Percentiles rank a stretch among this genome's conserved stretches.
These are phyloP conservation scores for Nymphicus hollandicus DNA, from an alignment of 2,113 vertebrate species.

Conservation along the genomic window DNA sequence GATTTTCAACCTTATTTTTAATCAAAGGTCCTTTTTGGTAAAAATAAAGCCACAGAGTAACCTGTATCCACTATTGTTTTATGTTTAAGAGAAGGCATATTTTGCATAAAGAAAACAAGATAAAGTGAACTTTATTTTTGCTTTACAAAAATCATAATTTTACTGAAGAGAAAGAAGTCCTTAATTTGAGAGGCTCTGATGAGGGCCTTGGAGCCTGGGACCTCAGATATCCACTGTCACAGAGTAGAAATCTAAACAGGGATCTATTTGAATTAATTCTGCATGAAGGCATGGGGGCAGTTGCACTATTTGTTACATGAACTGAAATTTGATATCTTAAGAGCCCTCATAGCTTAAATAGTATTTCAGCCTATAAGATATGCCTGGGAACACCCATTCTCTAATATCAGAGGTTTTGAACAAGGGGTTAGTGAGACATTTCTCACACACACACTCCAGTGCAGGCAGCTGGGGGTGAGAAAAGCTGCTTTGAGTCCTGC, in stretches of 20 bases:
- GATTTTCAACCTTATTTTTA: background rate
- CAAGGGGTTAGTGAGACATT: fast-evolving
- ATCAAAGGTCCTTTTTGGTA: background rate
- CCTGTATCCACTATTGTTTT: background rate
- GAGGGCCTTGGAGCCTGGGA: background rate
- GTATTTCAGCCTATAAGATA: background rate
- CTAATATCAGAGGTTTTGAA: background rate
- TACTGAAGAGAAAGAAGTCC: background rate
- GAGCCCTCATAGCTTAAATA: background rate
- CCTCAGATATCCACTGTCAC: background rate
- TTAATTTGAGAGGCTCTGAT: background rate
- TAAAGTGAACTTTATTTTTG: background rate
- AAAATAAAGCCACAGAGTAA: background rate
- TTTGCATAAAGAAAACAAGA: background rate
- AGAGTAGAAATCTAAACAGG: background rate
- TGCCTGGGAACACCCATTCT: background rate
- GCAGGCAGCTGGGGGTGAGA: background rate
- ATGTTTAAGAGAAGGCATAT: background rate
- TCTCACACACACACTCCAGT: background rate
- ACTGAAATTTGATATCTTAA: background rate
- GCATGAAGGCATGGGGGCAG: background rate
- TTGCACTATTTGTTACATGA: background rate
- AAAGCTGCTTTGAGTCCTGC: background rate
- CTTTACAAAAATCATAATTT: background rate
- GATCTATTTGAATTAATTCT: background rate